phyloP scores from a whole-genome alignment of 1,140 invertebrate species.

The Eueides isabella region DNA sequence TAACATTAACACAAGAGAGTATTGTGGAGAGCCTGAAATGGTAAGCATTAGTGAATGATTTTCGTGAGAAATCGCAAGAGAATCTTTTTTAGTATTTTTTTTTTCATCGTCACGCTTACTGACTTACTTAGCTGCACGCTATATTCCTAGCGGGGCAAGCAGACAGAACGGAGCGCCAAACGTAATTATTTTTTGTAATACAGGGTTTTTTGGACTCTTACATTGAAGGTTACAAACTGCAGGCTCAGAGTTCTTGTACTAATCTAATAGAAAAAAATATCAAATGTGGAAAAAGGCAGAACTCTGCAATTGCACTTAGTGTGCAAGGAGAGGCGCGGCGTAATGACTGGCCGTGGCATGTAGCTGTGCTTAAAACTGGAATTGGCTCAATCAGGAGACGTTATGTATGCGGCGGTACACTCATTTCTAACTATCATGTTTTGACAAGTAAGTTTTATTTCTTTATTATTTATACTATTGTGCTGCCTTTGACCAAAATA shows the following conservation, averaged over 20 bases:
- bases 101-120: no score
- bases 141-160: no score
- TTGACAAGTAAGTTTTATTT: slow-evolving; percentile 27
- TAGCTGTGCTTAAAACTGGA: slow-evolving; percentile 13
- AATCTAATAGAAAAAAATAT: background rate
- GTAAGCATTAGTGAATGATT: background rate
- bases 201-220: background rate
- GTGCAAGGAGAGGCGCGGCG: slow-evolving; percentile 13
- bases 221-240: background rate
- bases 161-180: no score
- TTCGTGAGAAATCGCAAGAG: no score
- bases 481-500: no score
- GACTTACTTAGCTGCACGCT: no score
- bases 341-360: slow-evolving; percentile 24
- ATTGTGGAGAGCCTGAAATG: slow-evolving; percentile 13
- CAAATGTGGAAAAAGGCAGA: slow-evolving; percentile 11
- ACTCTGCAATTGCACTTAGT: background rate
- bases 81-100: no score
- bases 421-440: slow-evolving; percentile 19
- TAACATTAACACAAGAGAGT: slow-evolving; percentile 12
- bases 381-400: no score
- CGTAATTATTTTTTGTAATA: no score
- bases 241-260: slow-evolving; percentile 6
- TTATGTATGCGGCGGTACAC: slow-evolving; percentile 28
- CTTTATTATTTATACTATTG: no score